phyloP scores from a whole-genome alignment of 2,888 invertebrate genomes.

The Cheilosia pagana region DNA sequence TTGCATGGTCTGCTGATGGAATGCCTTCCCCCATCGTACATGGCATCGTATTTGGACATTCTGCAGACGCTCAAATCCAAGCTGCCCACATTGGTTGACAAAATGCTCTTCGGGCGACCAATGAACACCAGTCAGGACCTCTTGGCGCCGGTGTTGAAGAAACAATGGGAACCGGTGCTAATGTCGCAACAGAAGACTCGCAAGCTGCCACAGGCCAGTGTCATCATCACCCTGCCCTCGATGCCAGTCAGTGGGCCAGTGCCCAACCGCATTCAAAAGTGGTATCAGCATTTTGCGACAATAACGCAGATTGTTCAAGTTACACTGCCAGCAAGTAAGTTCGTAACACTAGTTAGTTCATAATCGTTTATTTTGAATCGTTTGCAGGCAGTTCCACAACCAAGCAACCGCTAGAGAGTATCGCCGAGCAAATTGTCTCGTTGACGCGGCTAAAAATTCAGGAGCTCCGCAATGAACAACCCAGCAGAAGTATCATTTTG shows the following conservation, averaged over 20 bases:
- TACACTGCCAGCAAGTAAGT: constrained; percentile 80
- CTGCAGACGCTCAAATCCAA: constrained; percentile 89
- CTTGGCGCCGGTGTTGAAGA: constrained; percentile 85
- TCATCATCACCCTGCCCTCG: constrained; percentile 87
- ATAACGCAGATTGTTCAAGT: constrained; percentile 88
- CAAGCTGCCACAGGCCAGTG: constrained; percentile 88
- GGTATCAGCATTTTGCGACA: constrained; percentile 88
- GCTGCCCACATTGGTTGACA: constrained; percentile 89
- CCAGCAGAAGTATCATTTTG: constrained; percentile 89
- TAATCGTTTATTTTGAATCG: background rate
- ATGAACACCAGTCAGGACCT: constrained; percentile 86
- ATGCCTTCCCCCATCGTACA: constrained; percentile 86
- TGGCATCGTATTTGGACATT: constrained; percentile 90
- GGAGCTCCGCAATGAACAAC: constrained; percentile 88
- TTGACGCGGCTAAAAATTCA: constrained; percentile 89
- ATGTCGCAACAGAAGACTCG: constrained; percentile 85
- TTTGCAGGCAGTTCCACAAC: constrained; percentile 78
- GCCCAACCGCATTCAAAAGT: constrained; percentile 87
- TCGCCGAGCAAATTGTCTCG: constrained; percentile 87
- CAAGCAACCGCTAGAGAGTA: constrained; percentile 82
- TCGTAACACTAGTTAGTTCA: background rate
- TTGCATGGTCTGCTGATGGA: constrained; percentile 89
- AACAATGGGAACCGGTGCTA: constrained; percentile 90
- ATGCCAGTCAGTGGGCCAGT: constrained; percentile 83
- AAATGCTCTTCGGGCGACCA: constrained; percentile 87